A percentile compares a stretch with the other conserved stretches of the same genome.
These are phyloP conservation scores for Mallotus villosus DNA, from an alignment of 2,797 vertebrate genomes.

Conservation along the genomic window DNA sequence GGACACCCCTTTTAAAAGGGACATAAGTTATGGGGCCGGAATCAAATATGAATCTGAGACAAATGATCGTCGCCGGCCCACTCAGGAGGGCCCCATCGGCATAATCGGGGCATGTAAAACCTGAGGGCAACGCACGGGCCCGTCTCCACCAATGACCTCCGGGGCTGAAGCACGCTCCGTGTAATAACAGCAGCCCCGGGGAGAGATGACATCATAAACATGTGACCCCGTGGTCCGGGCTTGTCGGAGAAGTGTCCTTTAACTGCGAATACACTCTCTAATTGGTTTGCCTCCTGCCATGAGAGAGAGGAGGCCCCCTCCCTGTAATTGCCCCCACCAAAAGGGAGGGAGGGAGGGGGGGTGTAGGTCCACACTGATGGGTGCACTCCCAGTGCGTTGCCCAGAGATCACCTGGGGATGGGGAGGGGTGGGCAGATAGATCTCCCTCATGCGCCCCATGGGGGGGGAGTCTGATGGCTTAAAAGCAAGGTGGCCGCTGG, in stretches of 20 bases:
- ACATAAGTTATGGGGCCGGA: conserved; percentile 27
- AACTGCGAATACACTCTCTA: conserved; percentile 65
- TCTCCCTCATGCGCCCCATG: conserved; percentile 67
- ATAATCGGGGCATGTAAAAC: conserved; percentile 59
- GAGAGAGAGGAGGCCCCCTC: conserved; percentile 26
- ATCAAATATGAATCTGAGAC: conserved; percentile 52
- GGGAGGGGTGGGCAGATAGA: conserved; percentile 55
- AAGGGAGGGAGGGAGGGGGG: conserved; percentile 19
- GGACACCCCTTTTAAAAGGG: conserved; percentile 59
- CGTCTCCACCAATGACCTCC: conserved; percentile 60
- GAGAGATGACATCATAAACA: conserved; percentile 72
- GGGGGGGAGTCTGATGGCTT: conserved; percentile 62
- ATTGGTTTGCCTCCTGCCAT: conserved; percentile 63
- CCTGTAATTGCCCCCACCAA: conserved; percentile 65
- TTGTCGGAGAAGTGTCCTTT: conserved; percentile 67
- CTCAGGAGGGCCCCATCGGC: conserved; percentile 59
- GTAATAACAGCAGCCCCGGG: conserved; percentile 57
- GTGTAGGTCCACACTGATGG: conserved; percentile 53
- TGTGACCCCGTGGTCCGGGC: conserved; percentile 61
- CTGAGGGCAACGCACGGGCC: conserved; percentile 47
- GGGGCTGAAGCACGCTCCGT: conserved; percentile 56
- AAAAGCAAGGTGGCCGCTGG: conserved; percentile 68
- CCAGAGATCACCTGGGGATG: conserved; percentile 54
- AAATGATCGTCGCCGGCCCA: conserved; percentile 62
- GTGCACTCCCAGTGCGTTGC: conserved; percentile 63